Evolutionary conservation across 2,113 vertebrate genomes (phyloP).

Genomic region (Felis catus): F.catus_Fca126_mat1.0 CM031421.1:29713001-29713500

Average conservation of each 20-base stretch:
- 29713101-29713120: background rate
- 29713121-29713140: background rate
- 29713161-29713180: background rate
- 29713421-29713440: background rate
- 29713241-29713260: background rate
- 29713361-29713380: background rate
- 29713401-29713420: background rate
- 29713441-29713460: background rate
- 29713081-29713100: background rate
- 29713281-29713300: too few species aligned
- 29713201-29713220: background rate
- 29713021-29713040: background rate
- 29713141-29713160: background rate
- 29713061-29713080: background rate
- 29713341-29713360: background rate
- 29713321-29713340: background rate
- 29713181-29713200: background rate
- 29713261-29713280: fast-evolving
- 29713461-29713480: background rate
- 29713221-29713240: background rate
- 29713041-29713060: background rate
- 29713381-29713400: background rate
- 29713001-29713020: background rate
- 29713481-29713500: background rate
- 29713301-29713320: fast-evolving